Evolutionary conservation across 2,888 invertebrate genomes (phyloP).

Genomic region (Boloria selene): DNA sequence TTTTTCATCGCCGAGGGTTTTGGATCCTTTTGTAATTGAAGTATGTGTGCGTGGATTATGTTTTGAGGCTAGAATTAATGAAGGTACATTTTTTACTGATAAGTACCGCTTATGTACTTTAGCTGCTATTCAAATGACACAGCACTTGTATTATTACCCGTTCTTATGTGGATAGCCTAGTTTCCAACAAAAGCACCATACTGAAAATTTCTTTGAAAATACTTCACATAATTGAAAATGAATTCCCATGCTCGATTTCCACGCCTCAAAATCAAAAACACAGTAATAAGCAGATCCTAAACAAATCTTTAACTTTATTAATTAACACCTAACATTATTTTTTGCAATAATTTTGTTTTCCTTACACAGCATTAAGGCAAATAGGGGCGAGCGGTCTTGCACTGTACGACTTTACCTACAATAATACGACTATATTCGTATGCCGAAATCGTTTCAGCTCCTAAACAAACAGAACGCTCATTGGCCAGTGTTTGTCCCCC

Average conservation of each 20-base stretch:
- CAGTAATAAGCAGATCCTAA: no score
- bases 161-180: no score
- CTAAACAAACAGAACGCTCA: slow-evolving; percentile 68
- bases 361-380: background rate
- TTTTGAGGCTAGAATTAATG: slow-evolving; percentile 64
- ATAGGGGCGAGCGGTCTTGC: slow-evolving; percentile 4
- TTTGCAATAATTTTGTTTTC: background rate
- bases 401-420: slow-evolving; percentile 39
- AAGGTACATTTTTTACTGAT: slow-evolving; percentile 28
- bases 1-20: slow-evolving; percentile 63
- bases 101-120: slow-evolving; percentile 10
- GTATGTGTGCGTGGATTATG: slow-evolving; percentile 55
- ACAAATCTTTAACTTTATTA: no score
- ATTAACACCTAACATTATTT: background rate
- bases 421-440: slow-evolving; percentile 20
- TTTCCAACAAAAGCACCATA: no score
- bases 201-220: no score
- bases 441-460: slow-evolving; percentile 46
- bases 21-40: slow-evolving; percentile 77
- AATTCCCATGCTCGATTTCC: no score
- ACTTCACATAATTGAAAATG: no score
- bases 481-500: slow-evolving; percentile 63
- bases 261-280: no score
- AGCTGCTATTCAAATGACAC: background rate
- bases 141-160: background rate